These are phyloP conservation scores for Dinocampus coccinellae DNA, from an alignment of 2,888 invertebrate species.

Conservation along the genomic window DNA sequence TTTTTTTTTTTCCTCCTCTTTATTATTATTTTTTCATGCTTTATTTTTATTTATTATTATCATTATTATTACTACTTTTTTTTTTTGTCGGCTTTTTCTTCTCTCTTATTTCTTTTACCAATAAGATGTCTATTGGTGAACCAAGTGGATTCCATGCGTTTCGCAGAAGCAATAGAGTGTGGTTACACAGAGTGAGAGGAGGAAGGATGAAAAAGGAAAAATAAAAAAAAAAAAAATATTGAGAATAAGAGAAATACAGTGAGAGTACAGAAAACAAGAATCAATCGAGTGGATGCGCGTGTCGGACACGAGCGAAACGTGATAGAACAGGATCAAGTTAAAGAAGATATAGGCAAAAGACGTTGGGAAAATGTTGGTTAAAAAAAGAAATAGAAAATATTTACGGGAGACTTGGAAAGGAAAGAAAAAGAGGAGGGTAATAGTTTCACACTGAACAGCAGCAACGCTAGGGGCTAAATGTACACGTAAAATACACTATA, in stretches of 20 bases:
- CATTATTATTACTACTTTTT: too few relatives aligned
- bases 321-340: constrained; percentile 24
- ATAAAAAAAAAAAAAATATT: too few relatives aligned
- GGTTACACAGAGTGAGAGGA: not conserved
- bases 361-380: not conserved
- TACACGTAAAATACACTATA: too few relatives aligned
- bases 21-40: constrained; percentile 2
- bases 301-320: not conserved
- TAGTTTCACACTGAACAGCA: not conserved
- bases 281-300: too few relatives aligned
- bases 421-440: not conserved
- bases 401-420: not conserved
- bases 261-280: too few relatives aligned
- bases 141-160: constrained; percentile 39
- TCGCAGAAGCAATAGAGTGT: constrained; percentile 32
- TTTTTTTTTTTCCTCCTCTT: constrained; percentile 22
- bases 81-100: too few relatives aligned
- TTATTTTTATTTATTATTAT: too few relatives aligned
- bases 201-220: too few relatives aligned
- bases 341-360: constrained; percentile 26
- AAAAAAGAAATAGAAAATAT: not conserved
- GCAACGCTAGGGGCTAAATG: constrained; percentile 29
- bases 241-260: too few relatives aligned
- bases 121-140: constrained; percentile 36
- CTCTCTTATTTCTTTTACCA: constrained; percentile 8